These are phyloP conservation scores for Hylyphantes graminicola DNA, from an alignment of 1,140 invertebrate species.

Conservation along the genomic window DNA sequence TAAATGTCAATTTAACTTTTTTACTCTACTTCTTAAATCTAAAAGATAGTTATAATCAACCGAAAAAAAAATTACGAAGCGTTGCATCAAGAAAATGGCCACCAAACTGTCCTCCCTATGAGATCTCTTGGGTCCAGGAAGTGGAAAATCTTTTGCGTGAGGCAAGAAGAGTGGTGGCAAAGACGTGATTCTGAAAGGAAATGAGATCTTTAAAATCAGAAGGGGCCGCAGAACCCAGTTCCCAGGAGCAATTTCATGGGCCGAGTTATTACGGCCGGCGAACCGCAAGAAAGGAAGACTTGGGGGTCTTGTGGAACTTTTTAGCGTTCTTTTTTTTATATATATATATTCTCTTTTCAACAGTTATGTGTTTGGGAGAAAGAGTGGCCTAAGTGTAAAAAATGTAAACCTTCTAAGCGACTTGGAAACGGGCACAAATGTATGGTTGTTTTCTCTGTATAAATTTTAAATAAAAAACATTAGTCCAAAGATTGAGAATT, in stretches of 20 bases:
- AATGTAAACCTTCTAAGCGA: no score
- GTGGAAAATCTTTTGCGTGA: conserved; percentile 19
- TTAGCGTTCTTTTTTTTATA: conserved; percentile 1
- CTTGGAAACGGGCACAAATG: no score
- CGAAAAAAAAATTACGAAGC: no score
- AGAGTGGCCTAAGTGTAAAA: no score
- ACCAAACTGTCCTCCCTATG: neutral
- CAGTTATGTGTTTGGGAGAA: no score
- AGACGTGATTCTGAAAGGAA: conserved; percentile 60
- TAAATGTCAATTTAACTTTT: no score
- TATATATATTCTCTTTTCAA: neutral
- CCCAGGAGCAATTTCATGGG: conserved; percentile 52
- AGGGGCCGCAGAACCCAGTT: neutral
- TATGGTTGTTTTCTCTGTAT: no score
- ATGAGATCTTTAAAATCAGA: conserved; percentile 59
- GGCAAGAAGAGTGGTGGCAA: conserved; percentile 19
- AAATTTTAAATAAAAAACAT: no score
- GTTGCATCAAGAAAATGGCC: no score
- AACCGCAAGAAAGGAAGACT: conserved; percentile 6
- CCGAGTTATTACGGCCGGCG: conserved; percentile 56
- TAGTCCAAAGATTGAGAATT: no score
- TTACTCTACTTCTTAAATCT: no score
- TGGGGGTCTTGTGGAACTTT: conserved; percentile 3
- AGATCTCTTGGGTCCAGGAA: conserved; percentile 8
- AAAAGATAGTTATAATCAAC: no score